These are phyloP conservation scores for Chondrosia reniformis DNA, from an alignment of 37 sponge, comb jelly and placozoan genomes.

Conservation along the genomic window DNA sequence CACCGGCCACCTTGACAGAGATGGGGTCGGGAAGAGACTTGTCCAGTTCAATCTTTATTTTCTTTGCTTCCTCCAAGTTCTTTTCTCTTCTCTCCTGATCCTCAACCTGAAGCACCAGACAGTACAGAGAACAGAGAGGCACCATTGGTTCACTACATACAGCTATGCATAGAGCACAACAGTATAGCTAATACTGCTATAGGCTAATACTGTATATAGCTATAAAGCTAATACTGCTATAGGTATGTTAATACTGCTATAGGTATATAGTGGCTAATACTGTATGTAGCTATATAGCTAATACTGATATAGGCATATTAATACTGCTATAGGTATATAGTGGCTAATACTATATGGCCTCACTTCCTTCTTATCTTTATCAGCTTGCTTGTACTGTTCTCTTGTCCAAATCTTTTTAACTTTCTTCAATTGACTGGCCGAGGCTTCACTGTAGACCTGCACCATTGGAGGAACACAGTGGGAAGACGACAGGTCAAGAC, in stretches of 20 bases:
- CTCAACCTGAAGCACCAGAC: slow-evolving; percentile 41
- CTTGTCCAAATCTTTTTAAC: slow-evolving; percentile 69
- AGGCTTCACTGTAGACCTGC: slow-evolving; percentile 64
- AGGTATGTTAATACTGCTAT: no score
- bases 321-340: no score
- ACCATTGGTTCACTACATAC: no score
- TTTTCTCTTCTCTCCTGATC: slow-evolving; percentile 70
- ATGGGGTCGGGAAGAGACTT: slow-evolving; percentile 67
- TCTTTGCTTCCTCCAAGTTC: slow-evolving; percentile 86
- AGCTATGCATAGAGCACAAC: no score
- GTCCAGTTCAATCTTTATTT: slow-evolving; percentile 63
- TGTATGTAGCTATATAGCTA: slow-evolving; percentile 4
- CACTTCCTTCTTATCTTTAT: slow-evolving; percentile 48
- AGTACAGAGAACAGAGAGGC: no score
- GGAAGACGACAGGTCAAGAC: background rate
- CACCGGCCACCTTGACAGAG: slow-evolving; percentile 70
- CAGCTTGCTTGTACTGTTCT: slow-evolving; percentile 50
- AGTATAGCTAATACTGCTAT: no score
- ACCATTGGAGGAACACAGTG: no score
- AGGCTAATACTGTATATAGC: no score
- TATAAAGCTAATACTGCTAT: no score
- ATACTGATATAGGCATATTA: no score
- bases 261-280: no score
- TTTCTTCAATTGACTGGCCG: slow-evolving; percentile 92
- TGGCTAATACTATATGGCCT: background rate